Evolutionary conservation across 2,888 invertebrate species (phyloP).

Genomic region (Sinodicranocentrus sp.): DNA sequence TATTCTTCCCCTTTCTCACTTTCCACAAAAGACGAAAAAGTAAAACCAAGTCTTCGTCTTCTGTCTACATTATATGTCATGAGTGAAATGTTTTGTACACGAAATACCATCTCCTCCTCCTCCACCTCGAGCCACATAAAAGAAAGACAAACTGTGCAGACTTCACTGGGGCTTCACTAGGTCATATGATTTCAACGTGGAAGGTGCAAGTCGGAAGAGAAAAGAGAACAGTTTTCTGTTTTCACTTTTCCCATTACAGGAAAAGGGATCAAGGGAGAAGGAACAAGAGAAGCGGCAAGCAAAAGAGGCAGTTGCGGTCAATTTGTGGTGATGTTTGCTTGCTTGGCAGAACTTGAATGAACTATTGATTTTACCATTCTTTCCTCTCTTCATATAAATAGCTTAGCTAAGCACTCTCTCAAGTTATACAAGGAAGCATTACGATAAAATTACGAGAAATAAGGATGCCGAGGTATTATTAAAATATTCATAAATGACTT

Average conservation of each 20-base stretch:
- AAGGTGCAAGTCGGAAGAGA: not conserved
- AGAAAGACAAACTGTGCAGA: no score
- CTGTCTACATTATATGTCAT: not conserved
- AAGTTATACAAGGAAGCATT: constrained; percentile 34
- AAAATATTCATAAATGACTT: constrained; percentile 67
- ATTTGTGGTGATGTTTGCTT: constrained; percentile 57
- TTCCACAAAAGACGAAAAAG: no score
- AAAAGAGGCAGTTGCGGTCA: constrained; percentile 63
- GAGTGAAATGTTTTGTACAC: not conserved
- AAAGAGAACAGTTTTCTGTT: not conserved
- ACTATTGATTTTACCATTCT: constrained; percentile 63
- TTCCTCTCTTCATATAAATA: constrained; percentile 32
- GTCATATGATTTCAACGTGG: constrained; percentile 13
- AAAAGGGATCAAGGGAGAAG: not conserved
- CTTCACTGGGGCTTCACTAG: not conserved
- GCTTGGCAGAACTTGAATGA: constrained; percentile 60
- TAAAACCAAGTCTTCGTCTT: no score
- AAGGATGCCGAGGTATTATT: constrained; percentile 61
- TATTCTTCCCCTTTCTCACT: no score
- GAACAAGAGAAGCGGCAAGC: constrained; percentile 10
- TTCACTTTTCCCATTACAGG: not conserved
- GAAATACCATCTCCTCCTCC: no score
- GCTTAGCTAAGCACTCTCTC: constrained; percentile 50
- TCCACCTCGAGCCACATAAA: no score
- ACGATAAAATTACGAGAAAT: constrained; percentile 56